A percentile compares a stretch with the other conserved stretches of the same genome.
Conservation (phyloP, 2,113 vertebrate genomes). For the Leptosomus discolor region DNA sequence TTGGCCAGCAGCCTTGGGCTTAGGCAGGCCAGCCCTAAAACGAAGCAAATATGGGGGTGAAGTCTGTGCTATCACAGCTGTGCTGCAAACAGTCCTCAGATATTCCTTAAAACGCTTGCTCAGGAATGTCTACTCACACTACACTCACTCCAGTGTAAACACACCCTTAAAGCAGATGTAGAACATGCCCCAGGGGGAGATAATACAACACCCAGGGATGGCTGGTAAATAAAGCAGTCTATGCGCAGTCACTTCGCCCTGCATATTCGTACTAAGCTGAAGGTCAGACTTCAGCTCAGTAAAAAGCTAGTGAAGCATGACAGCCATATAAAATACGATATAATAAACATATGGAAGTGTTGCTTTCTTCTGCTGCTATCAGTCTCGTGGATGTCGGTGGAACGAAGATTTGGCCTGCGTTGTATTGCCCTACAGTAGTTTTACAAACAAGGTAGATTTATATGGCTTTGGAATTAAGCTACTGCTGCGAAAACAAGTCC, state of each 20-base stretch:
- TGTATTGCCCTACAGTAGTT: constrained; percentile 27
- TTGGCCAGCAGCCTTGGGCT: not conserved
- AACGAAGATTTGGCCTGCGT: not conserved
- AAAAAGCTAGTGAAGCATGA: not conserved
- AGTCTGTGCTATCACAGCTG: not conserved
- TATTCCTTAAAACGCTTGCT: constrained; percentile 20
- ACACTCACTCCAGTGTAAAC: constrained; percentile 51
- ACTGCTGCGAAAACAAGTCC: constrained; percentile 29
- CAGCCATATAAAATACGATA: not conserved
- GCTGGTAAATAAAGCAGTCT: not conserved
- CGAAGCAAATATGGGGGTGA: not conserved
- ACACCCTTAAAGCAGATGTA: constrained; percentile 43
- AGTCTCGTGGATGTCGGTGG: not conserved
- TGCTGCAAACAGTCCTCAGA: not conserved
- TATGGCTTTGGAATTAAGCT: constrained; percentile 33
- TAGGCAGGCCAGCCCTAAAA: not conserved
- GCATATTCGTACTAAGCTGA: not conserved
- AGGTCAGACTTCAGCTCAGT: constrained; percentile 10
- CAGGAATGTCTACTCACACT: constrained; percentile 30
- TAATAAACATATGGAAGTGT: constrained; percentile 30
- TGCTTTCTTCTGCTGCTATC: constrained; percentile 17
- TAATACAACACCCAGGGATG: constrained; percentile 22
- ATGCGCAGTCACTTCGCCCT: not conserved
- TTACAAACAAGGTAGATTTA: constrained; percentile 55
- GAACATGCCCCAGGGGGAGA: constrained; percentile 12